Conservation (phyloP, 2,888 invertebrate species). For the Troides oblongomaculatus region DNA sequence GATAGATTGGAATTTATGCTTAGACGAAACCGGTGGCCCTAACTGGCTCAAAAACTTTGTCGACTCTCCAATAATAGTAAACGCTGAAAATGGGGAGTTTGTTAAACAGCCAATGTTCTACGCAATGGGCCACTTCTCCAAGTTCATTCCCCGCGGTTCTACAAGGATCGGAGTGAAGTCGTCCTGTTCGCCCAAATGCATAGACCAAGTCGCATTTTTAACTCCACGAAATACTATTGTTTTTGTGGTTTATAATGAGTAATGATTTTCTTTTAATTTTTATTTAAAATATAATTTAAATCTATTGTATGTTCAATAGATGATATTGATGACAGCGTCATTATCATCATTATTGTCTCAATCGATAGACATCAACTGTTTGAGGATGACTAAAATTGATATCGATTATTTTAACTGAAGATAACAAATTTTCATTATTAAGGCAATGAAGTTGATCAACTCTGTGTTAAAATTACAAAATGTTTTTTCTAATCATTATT, state of each 20-base stretch:
- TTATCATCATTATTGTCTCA: too few species aligned
- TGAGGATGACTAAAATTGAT: too few species aligned
- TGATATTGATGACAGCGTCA: too few species aligned
- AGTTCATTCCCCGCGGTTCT: constrained; percentile 52
- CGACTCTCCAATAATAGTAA: constrained; percentile 86
- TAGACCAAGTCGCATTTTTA: constrained; percentile 20
- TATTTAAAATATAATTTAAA: not conserved
- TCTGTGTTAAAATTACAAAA: too few species aligned
- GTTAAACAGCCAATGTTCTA: constrained; percentile 96
- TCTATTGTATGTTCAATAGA: too few species aligned
- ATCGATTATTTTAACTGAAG: too few species aligned
- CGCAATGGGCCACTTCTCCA: constrained; percentile 89
- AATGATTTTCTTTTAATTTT: constrained; percentile 3
- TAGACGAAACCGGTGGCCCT: constrained; percentile 88
- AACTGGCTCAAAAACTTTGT: constrained; percentile 88
- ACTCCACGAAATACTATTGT: constrained; percentile 25
- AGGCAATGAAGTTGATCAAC: too few species aligned
- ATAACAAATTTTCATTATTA: too few species aligned
- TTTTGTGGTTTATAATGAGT: constrained; percentile 23
- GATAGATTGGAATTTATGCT: constrained; percentile 94
- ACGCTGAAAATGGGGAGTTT: constrained; percentile 81
- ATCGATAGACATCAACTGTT: too few species aligned
- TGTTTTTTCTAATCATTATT: too few species aligned
- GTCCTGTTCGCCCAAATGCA: constrained; percentile 14
- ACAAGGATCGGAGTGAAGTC: constrained; percentile 20